Conservation (phyloP, 2,797 vertebrate genomes). For the Scyliorhinus canicula region DNA sequence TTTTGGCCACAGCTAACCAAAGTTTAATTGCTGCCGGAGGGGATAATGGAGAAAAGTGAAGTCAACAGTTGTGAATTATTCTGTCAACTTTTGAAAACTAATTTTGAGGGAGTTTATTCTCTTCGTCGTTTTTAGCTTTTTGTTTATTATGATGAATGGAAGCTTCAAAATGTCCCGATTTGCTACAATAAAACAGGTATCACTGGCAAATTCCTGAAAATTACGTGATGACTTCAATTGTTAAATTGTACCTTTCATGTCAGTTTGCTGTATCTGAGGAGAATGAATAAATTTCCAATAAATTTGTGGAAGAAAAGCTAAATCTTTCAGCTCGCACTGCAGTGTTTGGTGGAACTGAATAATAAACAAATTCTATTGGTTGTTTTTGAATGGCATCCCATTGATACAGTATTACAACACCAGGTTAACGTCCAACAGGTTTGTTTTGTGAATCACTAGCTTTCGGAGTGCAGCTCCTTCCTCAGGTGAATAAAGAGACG, state of each 20-base stretch:
- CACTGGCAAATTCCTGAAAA: background rate
- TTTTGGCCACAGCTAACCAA: too few species aligned
- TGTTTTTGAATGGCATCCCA: background rate
- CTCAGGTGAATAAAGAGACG: too few species aligned
- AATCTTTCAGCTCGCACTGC: background rate
- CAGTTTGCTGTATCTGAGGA: background rate
- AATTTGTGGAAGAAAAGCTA: background rate
- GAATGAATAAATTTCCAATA: background rate
- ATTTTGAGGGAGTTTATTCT: too few species aligned
- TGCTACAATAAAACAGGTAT: background rate
- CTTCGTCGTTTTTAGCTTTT: too few species aligned
- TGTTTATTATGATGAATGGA: background rate
- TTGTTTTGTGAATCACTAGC: too few species aligned
- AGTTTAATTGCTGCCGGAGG: too few species aligned
- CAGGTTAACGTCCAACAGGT: too few species aligned
- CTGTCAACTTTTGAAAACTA: too few species aligned
- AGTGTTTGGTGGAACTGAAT: background rate
- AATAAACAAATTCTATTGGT: background rate
- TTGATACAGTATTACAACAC: too few species aligned
- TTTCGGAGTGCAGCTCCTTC: too few species aligned
- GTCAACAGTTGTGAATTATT: too few species aligned
- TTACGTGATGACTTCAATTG: background rate
- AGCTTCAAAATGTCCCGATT: background rate
- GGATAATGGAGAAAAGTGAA: too few species aligned
- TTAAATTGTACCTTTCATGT: background rate